Base-by-base conservation (phyloP, 2,888 invertebrate species). In the Aromia moschata region DNA sequence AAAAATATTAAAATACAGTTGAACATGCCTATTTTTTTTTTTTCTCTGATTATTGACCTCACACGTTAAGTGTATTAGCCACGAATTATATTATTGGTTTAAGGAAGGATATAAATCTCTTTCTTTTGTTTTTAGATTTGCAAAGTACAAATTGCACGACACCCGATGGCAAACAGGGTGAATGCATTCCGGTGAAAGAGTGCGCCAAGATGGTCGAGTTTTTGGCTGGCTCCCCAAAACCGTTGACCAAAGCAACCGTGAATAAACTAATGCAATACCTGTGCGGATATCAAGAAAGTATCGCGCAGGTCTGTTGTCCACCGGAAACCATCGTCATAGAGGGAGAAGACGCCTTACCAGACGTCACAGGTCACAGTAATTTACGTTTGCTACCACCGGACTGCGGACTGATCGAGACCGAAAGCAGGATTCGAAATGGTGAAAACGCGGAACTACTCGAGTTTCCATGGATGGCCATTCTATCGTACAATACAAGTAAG, bases 381-480 rank as follows among this genome's bases (percentile, higher is more conserved):
- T 58, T 81, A 1, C 43, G 71, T 37, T 65, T 83, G 1, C 61
- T 84, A 11, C 76, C 82, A 25, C 49, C 65, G 2, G 66, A 79
- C 0, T 91, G 91, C 70, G 91, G 91, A 0, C 76, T 77, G 0
- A 74, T 85, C 2, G 81, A 82, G 79, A 4, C 52, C 33, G 18
- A 12, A 14, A 15, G 84, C 25, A 84, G 84, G 69, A 84, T 91
- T 43, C 76, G 84, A 33, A 14, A 46, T 20, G 58, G 57, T 1
- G 1, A 18, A 20, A 40, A 58, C 44, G 62, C 65, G 45, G 14
- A 54, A 0, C 74, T 90, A 2, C 85, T 83, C 36, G 88, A 91
- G 68, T 89, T 86, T 78, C 91, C 91, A 0, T 92, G 91, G 91
- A 88, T 91, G 89, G 89, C 87, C 0, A 79, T 91, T 1, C 74